Evolutionary conservation across 2,797 vertebrate species (phyloP).

Genomic region (Clarias pachynema): DNA sequence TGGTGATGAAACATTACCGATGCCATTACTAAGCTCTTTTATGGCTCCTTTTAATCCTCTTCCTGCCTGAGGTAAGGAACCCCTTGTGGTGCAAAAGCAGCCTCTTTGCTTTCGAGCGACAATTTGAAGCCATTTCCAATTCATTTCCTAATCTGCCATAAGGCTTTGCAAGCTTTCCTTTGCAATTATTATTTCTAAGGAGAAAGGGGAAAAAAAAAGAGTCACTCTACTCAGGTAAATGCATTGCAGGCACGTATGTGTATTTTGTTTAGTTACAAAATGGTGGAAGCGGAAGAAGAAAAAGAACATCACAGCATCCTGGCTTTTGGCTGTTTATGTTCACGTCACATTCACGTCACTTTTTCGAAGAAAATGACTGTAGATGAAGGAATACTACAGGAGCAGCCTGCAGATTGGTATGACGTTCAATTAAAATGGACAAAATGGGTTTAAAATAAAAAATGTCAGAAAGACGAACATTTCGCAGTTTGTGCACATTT

Average conservation of each 20-base stretch:
- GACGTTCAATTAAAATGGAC: background rate
- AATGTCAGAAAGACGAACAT: too few relatives aligned
- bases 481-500: too few relatives aligned
- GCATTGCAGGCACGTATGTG: constrained; percentile 65
- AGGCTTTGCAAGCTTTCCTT: constrained; percentile 80
- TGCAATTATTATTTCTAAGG: constrained; percentile 70
- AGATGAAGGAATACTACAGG: background rate
- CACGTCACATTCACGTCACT: background rate
- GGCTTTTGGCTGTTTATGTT: background rate
- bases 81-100: constrained; percentile 90
- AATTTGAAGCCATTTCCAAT: constrained; percentile 95
- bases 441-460: too few relatives aligned
- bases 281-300: background rate
- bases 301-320: background rate
- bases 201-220: constrained; percentile 72
- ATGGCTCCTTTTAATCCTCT: constrained; percentile 91
- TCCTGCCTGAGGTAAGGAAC: constrained; percentile 84
- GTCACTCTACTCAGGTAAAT: constrained; percentile 74
- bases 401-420: background rate
- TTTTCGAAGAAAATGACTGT: background rate
- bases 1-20: constrained; percentile 95
- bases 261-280: constrained; percentile 26
- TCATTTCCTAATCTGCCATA: constrained; percentile 91
- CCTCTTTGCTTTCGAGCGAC: constrained; percentile 90
- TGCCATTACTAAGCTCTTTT: constrained; percentile 96